phyloP scores from a whole-genome alignment of 2,888 invertebrate species.

The Mythimna pallens region DNA sequence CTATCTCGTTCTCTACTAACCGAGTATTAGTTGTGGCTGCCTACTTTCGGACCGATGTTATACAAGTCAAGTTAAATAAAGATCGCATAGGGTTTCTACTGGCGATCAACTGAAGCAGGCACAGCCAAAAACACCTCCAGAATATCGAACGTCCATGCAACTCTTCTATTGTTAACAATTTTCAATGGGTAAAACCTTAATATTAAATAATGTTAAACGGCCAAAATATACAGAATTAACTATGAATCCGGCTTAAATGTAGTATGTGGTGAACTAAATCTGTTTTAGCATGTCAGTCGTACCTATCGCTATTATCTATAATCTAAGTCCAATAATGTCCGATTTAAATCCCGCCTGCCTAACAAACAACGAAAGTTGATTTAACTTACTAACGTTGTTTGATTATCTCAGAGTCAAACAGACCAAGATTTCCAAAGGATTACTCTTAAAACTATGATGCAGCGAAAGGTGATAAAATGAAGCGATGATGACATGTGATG shows the following conservation, averaged over 20 bases:
- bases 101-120: background rate
- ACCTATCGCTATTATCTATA: background rate
- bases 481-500: background rate
- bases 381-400: background rate
- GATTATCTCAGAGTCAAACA: background rate
- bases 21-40: background rate
- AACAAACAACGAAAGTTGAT: background rate
- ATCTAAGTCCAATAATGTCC: conserved; percentile 16
- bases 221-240: background rate
- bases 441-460: conserved; percentile 35
- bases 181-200: conserved; percentile 1
- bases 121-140: background rate
- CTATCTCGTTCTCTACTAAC: conserved; percentile 5
- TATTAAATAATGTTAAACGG: background rate
- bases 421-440: conserved; percentile 19
- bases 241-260: background rate
- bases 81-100: background rate
- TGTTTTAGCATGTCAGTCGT: conserved; percentile 4
- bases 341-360: conserved; percentile 14
- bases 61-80: background rate
- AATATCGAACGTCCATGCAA: conserved; percentile 6
- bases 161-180: conserved; percentile 3
- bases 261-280: background rate
- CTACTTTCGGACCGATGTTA: too few species aligned
- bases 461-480: conserved; percentile 1